Conservation (phyloP, 2,888 invertebrate species). For the Volucella zonaria region DNA sequence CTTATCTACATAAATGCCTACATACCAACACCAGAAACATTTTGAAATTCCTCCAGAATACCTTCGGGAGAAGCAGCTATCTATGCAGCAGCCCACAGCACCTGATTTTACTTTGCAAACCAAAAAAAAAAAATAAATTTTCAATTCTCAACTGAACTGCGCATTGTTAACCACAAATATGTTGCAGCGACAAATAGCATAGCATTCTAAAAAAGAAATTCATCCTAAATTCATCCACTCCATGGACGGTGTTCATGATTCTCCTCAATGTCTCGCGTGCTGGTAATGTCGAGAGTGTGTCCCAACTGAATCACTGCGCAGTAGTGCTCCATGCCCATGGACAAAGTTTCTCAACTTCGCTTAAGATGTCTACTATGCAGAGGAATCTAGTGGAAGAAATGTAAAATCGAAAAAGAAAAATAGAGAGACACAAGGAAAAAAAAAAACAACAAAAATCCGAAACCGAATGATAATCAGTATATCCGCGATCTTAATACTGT, state of each 20-base stretch:
- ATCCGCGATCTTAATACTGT: slow-evolving; percentile 80
- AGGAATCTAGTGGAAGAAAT: slow-evolving; percentile 62
- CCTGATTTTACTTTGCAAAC: slow-evolving; percentile 2
- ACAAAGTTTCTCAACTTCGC: slow-evolving; percentile 67
- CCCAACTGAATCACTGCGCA: slow-evolving; percentile 65
- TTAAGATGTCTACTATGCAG: slow-evolving; percentile 58
- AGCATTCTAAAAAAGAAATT: slow-evolving; percentile 18
- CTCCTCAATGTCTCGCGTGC: not conserved
- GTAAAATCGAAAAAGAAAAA: slow-evolving; percentile 60
- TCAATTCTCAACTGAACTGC: slow-evolving; percentile 28
- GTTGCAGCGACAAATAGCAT: slow-evolving; percentile 31
- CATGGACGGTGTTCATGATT: slow-evolving; percentile 8
- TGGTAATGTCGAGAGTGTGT: slow-evolving; percentile 3
- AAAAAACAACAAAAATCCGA: slow-evolving; percentile 72
- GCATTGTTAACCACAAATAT: slow-evolving; percentile 49
- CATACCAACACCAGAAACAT: not conserved
- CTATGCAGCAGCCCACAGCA: slow-evolving; percentile 1
- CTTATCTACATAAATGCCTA: no score
- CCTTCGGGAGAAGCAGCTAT: not conserved
- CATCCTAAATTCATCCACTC: slow-evolving; percentile 45
- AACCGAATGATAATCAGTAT: slow-evolving; percentile 75
- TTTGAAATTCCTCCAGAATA: not conserved
- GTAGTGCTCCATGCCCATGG: slow-evolving; percentile 56
- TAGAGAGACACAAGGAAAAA: slow-evolving; percentile 63
- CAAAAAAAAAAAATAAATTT: slow-evolving; percentile 1